Percentiles rank a stretch among this genome's conserved stretches.
phyloP scores from a whole-genome alignment of 2,797 vertebrate species.

The Rallus crepitans region DNA sequence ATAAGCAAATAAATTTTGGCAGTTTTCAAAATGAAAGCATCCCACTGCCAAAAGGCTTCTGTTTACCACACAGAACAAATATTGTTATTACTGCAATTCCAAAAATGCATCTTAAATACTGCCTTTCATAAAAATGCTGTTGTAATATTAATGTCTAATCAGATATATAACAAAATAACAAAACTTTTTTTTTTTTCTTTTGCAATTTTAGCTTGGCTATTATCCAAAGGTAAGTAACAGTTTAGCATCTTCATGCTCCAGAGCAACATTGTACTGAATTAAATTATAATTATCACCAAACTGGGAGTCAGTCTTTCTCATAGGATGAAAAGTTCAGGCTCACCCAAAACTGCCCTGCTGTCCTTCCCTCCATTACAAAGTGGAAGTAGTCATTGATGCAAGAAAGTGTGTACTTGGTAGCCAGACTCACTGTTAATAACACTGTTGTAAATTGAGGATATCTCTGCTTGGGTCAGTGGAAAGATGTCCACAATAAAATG shows the following conservation, averaged over 20 bases:
- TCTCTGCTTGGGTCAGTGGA: neutral
- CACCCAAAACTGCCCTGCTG: neutral
- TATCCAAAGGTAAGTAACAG: slow-evolving; percentile 69
- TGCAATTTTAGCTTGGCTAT: slow-evolving; percentile 67
- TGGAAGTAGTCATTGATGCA: neutral
- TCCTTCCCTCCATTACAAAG: neutral
- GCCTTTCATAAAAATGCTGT: slow-evolving; percentile 66
- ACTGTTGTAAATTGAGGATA: neutral
- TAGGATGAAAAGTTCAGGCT: neutral
- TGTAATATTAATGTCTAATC: slow-evolving; percentile 69
- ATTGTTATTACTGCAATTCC: slow-evolving; percentile 73
- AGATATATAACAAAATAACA: slow-evolving; percentile 60
- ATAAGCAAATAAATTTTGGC: slow-evolving; percentile 80
- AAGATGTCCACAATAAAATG: neutral
- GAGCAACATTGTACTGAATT: slow-evolving; percentile 18
- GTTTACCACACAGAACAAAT: slow-evolving; percentile 77
- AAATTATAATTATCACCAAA: slow-evolving; percentile 11
- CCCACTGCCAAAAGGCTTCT: slow-evolving; percentile 75
- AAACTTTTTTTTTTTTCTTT: neutral
- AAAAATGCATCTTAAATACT: slow-evolving; percentile 71
- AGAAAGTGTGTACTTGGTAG: neutral
- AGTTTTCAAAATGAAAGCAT: slow-evolving; percentile 74
- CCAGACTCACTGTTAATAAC: neutral
- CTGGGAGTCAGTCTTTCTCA: neutral
- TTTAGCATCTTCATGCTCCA: slow-evolving; percentile 55